Percentiles rank a stretch among this genome's conserved stretches.
Conservation (phyloP, 2,797 vertebrate genomes). For the Semaprochilodus insignis region DNA sequence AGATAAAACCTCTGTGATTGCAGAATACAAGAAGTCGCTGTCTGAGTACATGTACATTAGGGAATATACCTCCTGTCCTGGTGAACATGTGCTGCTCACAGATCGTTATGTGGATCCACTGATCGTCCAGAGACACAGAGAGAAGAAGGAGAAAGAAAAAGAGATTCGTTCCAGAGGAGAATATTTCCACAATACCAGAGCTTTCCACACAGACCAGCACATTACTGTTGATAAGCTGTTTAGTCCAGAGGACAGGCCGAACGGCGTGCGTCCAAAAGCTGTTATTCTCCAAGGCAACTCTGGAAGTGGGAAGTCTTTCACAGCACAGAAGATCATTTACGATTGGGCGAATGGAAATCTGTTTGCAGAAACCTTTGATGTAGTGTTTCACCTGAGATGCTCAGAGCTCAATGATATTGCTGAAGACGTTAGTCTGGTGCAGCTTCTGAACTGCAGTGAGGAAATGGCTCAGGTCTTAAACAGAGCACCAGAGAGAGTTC, state of each 20-base stretch:
- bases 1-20: slow-evolving; percentile 27
- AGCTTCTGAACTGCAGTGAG: slow-evolving; percentile 36
- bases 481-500: slow-evolving; percentile 14
- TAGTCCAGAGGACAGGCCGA: background rate
- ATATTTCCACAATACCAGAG: slow-evolving; percentile 17
- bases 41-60: slow-evolving; percentile 26
- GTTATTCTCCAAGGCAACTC: slow-evolving; percentile 54
- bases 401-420: slow-evolving; percentile 39
- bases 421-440: slow-evolving; percentile 16
- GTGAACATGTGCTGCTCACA: slow-evolving; percentile 32
- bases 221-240: slow-evolving; percentile 27
- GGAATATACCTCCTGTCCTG: slow-evolving; percentile 33
- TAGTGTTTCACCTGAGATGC: slow-evolving; percentile 45
- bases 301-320: slow-evolving; percentile 52
- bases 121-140: slow-evolving; percentile 27
- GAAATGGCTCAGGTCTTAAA: slow-evolving; percentile 36
- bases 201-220: slow-evolving; percentile 9
- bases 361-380: slow-evolving; percentile 13
- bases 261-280: slow-evolving; percentile 14
- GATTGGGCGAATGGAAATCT: slow-evolving; percentile 44
- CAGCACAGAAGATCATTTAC: slow-evolving; percentile 44
- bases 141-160: slow-evolving; percentile 29
- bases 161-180: slow-evolving; percentile 31
- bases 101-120: slow-evolving; percentile 34
- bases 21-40: slow-evolving; percentile 39